Evolutionary conservation across 2,113 vertebrate genomes (phyloP).

Genomic region (Conger conger): DNA sequence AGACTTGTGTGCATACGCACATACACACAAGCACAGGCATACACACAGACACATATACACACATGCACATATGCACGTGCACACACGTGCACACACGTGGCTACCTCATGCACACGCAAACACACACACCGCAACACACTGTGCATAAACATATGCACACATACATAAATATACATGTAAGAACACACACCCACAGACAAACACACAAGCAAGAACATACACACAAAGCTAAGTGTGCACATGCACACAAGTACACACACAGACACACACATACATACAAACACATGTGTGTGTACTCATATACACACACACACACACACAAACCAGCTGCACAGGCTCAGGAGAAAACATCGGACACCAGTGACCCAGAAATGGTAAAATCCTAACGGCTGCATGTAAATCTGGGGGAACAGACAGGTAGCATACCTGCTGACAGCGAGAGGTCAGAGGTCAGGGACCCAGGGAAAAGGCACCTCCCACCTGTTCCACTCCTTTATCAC

Average conservation of each 20-base stretch:
- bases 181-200: not conserved
- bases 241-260: not conserved
- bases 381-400: not conserved
- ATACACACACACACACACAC: not conserved
- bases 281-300: not conserved
- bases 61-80: not conserved
- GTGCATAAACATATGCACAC: not conserved
- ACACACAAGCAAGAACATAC: too few species aligned
- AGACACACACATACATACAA: not conserved
- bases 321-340: slow-evolving; percentile 4
- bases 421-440: slow-evolving; percentile 25
- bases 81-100: not conserved
- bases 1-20: not conserved
- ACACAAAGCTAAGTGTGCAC: too few species aligned
- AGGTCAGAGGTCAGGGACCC: slow-evolving; percentile 25
- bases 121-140: not conserved
- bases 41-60: not conserved
- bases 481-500: not conserved
- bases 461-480: not conserved
- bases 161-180: not conserved
- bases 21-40: not conserved
- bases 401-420: slow-evolving; percentile 19
- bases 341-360: not conserved
- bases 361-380: slow-evolving; percentile 12
- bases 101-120: not conserved